Base-by-base conservation (phyloP, 2,888 invertebrate species). In the Schizotus pectinicornis region DNA sequence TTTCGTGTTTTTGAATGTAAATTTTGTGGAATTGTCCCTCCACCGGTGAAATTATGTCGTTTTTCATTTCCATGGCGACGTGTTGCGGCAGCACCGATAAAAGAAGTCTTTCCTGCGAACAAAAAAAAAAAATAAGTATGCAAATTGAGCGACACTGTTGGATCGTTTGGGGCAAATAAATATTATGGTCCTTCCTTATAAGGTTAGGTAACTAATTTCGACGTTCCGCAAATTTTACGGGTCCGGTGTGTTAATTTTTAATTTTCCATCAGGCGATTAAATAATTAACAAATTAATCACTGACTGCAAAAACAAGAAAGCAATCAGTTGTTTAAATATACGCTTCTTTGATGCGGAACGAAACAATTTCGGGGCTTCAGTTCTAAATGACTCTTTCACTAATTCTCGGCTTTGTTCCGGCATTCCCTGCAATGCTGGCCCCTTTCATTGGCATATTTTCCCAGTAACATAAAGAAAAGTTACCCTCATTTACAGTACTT, bases 11-110 rank as follows among this genome's bases (percentile, higher is more conserved):
- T 79, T 95, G 94, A 73, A 95, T 94, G 82, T 95, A 95, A 80
- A 95, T 95, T 82, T 94, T 94, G 80, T 95, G 94, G 81, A 95
- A 95, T 81, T 94, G 93, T 62, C 93, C 92, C 77, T 94, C 92
- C 62, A 92, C 91, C 1, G 94, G 94, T 48, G 92, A 91, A 73
- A 94, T 89, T 68, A 95, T 92, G 80, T 95, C 94, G 78, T 91
- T 90, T 82, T 94, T 95, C 94, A 95, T 95, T 81, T 95, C 94
- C 90, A 94, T 91, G 66, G 95, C 95, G 69, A 89, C 86, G 81
- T 95, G 94, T 79, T 93, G 92, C 6, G 95, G 95, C 73, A 95
- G 83, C 65, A 95, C 94, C 37, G 93, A 94, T 65, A 94, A 81
- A 73, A 95, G 82, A 69, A 95, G 82, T 67, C 94, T 85, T 81